These are phyloP conservation scores for Archocentrus centrarchus DNA, from an alignment of 2,113 vertebrate genomes.

Conservation along the genomic window DNA sequence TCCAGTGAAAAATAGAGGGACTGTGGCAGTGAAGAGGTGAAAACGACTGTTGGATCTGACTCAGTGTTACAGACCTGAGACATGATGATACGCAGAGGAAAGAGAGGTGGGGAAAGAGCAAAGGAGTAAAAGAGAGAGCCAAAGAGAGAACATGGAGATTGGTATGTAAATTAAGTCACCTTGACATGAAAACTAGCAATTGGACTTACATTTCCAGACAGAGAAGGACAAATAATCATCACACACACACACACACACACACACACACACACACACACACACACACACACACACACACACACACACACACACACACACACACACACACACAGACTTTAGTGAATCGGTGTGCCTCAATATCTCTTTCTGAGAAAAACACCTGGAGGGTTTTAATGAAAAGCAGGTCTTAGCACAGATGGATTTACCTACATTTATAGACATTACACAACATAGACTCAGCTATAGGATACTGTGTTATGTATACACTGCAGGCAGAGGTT, in stretches of 20 bases:
- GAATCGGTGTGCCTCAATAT: constrained; percentile 28
- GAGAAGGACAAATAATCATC: constrained; percentile 62
- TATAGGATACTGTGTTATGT: background rate
- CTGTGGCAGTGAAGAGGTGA: background rate
- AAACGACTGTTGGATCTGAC: constrained; percentile 46
- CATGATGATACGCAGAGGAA: constrained; percentile 29
- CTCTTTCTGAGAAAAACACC: constrained; percentile 53
- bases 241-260: background rate
- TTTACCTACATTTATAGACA: constrained; percentile 50
- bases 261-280: constrained; percentile 11
- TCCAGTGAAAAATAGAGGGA: constrained; percentile 35
- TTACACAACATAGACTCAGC: background rate
- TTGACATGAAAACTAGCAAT: constrained; percentile 58
- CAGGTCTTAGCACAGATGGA: constrained; percentile 32
- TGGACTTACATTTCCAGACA: constrained; percentile 62
- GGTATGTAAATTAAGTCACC: constrained; percentile 69
- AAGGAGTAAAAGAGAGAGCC: constrained; percentile 19
- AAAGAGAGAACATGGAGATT: constrained; percentile 46
- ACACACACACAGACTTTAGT: background rate
- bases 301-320: background rate
- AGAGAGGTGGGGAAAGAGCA: constrained; percentile 29
- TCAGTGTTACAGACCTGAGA: constrained; percentile 33
- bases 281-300: background rate
- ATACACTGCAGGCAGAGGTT: background rate
- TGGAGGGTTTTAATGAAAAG: constrained; percentile 38